Evolutionary conservation across 2,113 vertebrate genomes (phyloP).

Genomic region (Crotophaga sulcirostris): DNA sequence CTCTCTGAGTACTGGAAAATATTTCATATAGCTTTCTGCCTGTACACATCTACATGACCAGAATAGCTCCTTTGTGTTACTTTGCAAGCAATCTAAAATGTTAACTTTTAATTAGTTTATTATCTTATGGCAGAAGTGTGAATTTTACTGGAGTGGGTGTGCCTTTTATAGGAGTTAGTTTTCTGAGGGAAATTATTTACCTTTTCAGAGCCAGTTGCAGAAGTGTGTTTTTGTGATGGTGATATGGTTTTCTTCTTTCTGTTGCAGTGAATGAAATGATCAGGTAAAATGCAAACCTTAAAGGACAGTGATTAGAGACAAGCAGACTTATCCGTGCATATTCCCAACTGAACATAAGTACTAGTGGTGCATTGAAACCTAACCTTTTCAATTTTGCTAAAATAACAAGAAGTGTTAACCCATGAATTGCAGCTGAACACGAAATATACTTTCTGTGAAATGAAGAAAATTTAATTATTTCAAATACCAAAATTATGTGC

Average conservation of each 20-base stretch:
- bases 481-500: not conserved
- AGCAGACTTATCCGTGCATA: not conserved
- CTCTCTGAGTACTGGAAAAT: not conserved
- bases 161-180: not conserved
- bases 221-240: not conserved
- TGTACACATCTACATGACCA: not conserved
- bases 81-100: not conserved
- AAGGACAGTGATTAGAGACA: not conserved
- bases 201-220: not conserved
- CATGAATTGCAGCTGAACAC: not conserved
- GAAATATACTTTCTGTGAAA: not conserved
- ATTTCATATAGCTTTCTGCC: not conserved
- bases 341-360: not conserved
- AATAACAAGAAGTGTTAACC: not conserved
- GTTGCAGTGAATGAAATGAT: not conserved
- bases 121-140: not conserved
- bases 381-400: not conserved
- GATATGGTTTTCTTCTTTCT: not conserved
- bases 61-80: not conserved
- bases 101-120: not conserved
- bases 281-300: not conserved
- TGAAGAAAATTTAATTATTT: conserved; percentile 19
- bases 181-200: not conserved
- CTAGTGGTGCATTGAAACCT: not conserved
- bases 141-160: not conserved